Conservation (phyloP, 2,888 invertebrate species). For the Drosophila eohydei region DNA sequence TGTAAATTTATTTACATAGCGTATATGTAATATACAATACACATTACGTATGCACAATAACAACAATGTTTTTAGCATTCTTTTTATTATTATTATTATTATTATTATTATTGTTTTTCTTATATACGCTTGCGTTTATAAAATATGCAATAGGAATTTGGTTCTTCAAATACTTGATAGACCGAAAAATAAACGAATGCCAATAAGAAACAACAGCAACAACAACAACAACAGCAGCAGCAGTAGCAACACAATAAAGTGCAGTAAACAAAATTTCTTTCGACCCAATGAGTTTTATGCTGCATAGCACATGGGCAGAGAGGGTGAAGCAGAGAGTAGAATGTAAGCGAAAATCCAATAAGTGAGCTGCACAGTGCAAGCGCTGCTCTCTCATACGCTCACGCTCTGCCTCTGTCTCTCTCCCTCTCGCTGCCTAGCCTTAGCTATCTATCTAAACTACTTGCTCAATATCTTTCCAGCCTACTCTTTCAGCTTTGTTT, state of each 20-base stretch:
- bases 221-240: constrained; percentile 12
- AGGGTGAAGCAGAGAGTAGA: too few species aligned
- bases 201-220: constrained; percentile 26
- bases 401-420: too few species aligned
- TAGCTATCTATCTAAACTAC: constrained; percentile 3
- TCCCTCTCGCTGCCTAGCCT: not conserved
- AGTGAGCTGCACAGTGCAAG: constrained; percentile 20
- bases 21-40: constrained; percentile 33
- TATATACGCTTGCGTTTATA: constrained; percentile 11
- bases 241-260: constrained; percentile 30
- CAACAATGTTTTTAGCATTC: constrained; percentile 8
- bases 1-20: constrained; percentile 23
- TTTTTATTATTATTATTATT: not conserved
- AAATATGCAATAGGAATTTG: constrained; percentile 51
- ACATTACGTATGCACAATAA: constrained; percentile 44
- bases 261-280: constrained; percentile 40
- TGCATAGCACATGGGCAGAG: not conserved
- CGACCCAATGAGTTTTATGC: constrained; percentile 43
- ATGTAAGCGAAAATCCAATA: constrained; percentile 46
- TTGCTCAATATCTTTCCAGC: constrained; percentile 8
- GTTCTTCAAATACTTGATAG: constrained; percentile 49
- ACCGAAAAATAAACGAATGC: constrained; percentile 48
- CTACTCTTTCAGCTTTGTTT: constrained; percentile 24
- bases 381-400: not conserved
- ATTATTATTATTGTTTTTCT: constrained; percentile 5